Conservation (phyloP, 2,888 invertebrate genomes). For the Drosophila prostipennis region DNA sequence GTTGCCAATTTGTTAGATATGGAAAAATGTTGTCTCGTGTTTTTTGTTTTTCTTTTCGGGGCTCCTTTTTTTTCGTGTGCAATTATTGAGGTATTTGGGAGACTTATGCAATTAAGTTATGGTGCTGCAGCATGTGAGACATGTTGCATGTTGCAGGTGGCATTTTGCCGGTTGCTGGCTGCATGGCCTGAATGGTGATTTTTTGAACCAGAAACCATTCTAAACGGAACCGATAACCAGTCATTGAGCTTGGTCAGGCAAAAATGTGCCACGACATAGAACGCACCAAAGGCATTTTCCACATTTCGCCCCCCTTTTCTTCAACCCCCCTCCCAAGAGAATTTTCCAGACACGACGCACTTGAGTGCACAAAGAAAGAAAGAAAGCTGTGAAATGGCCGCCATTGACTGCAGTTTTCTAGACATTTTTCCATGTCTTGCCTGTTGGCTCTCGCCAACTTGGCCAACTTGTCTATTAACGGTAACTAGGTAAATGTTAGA, state of each 20-base stretch:
- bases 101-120: constrained; percentile 73
- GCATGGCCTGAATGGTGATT: constrained; percentile 22
- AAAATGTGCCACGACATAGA: constrained; percentile 45
- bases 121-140: too few species aligned
- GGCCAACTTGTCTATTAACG: constrained; percentile 80
- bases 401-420: constrained; percentile 50
- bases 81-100: constrained; percentile 64
- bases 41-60: neutral
- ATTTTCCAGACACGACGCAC: constrained; percentile 54
- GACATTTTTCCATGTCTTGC: constrained; percentile 70
- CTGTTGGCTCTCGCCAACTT: constrained; percentile 64
- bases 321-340: neutral
- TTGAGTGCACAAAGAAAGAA: constrained; percentile 60
- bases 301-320: neutral
- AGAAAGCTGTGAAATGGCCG: constrained; percentile 73
- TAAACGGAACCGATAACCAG: constrained; percentile 55
- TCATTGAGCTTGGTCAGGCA: constrained; percentile 46
- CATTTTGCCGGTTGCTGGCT: constrained; percentile 8
- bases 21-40: constrained; percentile 38
- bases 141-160: constrained; percentile 56
- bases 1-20: constrained; percentile 39
- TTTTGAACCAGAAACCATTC: constrained; percentile 46
- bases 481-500: constrained; percentile 80
- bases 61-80: constrained; percentile 14
- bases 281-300: constrained; percentile 44